A percentile compares a stretch with the other conserved stretches of the same genome.
These are phyloP conservation scores for Furcula furcula DNA, from an alignment of 2,888 invertebrate genomes.

Conservation along the genomic window DNA sequence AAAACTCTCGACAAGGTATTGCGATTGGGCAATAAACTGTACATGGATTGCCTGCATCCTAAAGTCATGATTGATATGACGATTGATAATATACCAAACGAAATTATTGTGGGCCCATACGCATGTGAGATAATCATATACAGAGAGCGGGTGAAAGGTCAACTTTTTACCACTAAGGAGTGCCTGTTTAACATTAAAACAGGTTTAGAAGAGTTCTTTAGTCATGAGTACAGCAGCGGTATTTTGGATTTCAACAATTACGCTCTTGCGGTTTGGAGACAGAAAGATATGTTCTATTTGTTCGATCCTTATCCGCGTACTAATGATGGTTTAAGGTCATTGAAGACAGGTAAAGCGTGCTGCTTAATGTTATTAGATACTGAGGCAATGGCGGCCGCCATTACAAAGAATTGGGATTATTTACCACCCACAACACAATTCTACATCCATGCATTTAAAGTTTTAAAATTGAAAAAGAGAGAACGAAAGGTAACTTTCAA, in stretches of 20 bases:
- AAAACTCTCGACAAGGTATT: slow-evolving; percentile 82
- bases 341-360: slow-evolving; percentile 82
- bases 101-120: slow-evolving; percentile 80
- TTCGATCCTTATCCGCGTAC: slow-evolving; percentile 86
- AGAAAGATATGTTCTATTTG: slow-evolving; percentile 83
- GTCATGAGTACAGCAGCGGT: slow-evolving; percentile 70
- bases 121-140: slow-evolving; percentile 81
- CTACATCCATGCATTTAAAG: slow-evolving; percentile 83
- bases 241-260: slow-evolving; percentile 83
- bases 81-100: slow-evolving; percentile 80
- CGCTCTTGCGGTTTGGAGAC: slow-evolving; percentile 83
- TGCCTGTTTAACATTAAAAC: slow-evolving; percentile 72
- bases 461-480: slow-evolving; percentile 75
- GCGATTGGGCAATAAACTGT: slow-evolving; percentile 82
- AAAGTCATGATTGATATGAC: slow-evolving; percentile 70
- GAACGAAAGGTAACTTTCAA: slow-evolving; percentile 50
- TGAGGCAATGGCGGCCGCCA: slow-evolving; percentile 77
- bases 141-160: slow-evolving; percentile 73
- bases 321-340: slow-evolving; percentile 74
- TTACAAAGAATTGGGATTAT: slow-evolving; percentile 79
- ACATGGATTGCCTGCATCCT: slow-evolving; percentile 74
- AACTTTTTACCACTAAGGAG: slow-evolving; percentile 74
- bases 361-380: slow-evolving; percentile 83
- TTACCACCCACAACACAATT: slow-evolving; percentile 71
- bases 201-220: slow-evolving; percentile 77